A percentile compares a stretch with the other conserved stretches of the same genome.
These are phyloP conservation scores for Trichopria drosophilae DNA, from an alignment of 2,888 invertebrate genomes.

Conservation along the genomic window DNA sequence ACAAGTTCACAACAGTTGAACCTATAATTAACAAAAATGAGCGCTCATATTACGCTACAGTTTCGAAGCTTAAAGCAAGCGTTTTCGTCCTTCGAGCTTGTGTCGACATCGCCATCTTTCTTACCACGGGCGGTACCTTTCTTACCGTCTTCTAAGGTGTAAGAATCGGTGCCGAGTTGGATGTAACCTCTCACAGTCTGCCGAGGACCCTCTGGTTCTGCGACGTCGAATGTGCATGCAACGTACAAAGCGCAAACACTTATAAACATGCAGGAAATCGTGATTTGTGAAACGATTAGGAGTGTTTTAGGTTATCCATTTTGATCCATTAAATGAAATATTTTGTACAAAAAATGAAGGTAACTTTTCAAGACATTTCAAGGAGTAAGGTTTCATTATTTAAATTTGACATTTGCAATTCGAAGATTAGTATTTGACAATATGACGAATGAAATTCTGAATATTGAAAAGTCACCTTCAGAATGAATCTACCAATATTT, in stretches of 20 bases:
- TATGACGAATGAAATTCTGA: too few relatives aligned
- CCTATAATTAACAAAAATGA: too few relatives aligned
- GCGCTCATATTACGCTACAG: too few relatives aligned
- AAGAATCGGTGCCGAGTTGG: constrained; percentile 39
- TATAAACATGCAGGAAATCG: constrained; percentile 38
- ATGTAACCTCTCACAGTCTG: constrained; percentile 40
- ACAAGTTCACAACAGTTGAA: too few relatives aligned
- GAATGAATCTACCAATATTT: too few relatives aligned
- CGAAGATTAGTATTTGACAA: too few relatives aligned
- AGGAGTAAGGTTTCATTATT: too few relatives aligned
- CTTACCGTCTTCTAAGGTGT: constrained; percentile 52
- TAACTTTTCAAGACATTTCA: too few relatives aligned
- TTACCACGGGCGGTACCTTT: constrained; percentile 36
- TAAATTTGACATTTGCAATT: too few relatives aligned
- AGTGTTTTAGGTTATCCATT: not conserved
- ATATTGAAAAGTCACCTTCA: too few relatives aligned
- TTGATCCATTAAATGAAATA: too few relatives aligned
- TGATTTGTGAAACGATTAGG: constrained; percentile 5
- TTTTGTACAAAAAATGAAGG: too few relatives aligned
- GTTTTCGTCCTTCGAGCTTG: constrained; percentile 38
- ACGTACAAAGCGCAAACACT: constrained; percentile 41
- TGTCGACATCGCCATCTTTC: constrained; percentile 33
- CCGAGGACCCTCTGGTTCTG: constrained; percentile 45
- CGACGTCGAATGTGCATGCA: constrained; percentile 44
- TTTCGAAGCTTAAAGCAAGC: constrained; percentile 44